Evolutionary conservation across 2,888 invertebrate genomes (phyloP).

Genomic region (Stenotaenia linearis): DNA sequence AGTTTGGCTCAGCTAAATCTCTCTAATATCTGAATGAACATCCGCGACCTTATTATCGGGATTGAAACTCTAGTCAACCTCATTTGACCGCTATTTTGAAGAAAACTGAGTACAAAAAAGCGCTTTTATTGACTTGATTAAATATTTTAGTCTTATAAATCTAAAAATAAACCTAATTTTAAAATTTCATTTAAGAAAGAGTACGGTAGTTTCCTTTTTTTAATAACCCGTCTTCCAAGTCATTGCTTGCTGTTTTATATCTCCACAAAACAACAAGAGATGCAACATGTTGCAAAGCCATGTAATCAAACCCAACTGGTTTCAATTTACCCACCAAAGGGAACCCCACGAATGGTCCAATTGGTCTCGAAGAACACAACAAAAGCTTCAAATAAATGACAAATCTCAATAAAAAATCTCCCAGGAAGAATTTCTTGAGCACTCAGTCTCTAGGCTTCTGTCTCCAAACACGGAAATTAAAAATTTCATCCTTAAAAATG

Average conservation of each 20-base stretch:
- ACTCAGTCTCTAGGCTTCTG: not conserved
- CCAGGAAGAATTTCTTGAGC: not conserved
- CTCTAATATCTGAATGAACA: too few species aligned
- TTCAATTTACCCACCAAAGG: not conserved
- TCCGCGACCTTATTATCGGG: too few species aligned
- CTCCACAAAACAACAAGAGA: not conserved
- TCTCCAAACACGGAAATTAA: slow-evolving; percentile 1
- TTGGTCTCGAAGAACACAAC: not conserved
- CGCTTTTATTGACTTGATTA: not conserved
- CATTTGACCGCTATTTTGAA: not conserved
- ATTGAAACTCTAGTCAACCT: not conserved
- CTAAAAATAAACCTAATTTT: not conserved
- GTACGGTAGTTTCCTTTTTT: too few species aligned
- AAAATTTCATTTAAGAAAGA: not conserved
- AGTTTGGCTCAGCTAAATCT: too few species aligned
- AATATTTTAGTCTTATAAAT: not conserved
- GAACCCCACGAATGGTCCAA: not conserved
- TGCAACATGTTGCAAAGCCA: not conserved
- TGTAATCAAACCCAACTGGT: not conserved
- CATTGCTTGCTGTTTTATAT: not conserved
- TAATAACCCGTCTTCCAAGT: not conserved
- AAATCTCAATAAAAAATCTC: slow-evolving; percentile 5
- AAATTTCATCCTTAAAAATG: not conserved
- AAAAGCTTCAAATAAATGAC: not conserved
- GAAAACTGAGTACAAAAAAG: not conserved